Percentiles rank a stretch among this genome's conserved stretches.
Conservation (phyloP, 2,888 invertebrate genomes). For the Odontocolon sp. region DNA sequence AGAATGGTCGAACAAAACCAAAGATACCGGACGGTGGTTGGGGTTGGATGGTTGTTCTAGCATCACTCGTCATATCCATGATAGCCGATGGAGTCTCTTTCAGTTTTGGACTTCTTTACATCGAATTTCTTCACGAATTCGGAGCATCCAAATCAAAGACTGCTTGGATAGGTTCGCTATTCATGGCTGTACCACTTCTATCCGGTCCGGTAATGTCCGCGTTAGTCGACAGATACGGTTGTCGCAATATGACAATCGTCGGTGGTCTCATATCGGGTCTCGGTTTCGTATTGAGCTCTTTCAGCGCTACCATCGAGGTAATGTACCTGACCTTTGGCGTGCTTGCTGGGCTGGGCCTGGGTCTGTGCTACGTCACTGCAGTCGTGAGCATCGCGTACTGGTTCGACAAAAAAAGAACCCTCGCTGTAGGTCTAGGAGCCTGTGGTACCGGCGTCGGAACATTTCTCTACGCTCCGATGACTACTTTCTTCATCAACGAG, state of each 20-base stretch:
- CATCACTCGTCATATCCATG: constrained; percentile 92
- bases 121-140: constrained; percentile 91
- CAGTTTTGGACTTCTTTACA: constrained; percentile 94
- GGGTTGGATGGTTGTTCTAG: constrained; percentile 95
- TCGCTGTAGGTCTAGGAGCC: constrained; percentile 93
- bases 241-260: constrained; percentile 88
- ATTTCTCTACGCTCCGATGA: constrained; percentile 93
- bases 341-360: constrained; percentile 91
- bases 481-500: constrained; percentile 88
- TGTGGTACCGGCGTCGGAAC: constrained; percentile 96
- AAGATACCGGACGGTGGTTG: constrained; percentile 91
- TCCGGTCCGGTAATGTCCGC: constrained; percentile 93
- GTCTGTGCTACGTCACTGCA: constrained; percentile 93
- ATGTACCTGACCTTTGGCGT: constrained; percentile 94
- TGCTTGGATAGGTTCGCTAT: constrained; percentile 94
- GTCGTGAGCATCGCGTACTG: constrained; percentile 96
- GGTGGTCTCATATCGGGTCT: constrained; percentile 88
- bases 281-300: constrained; percentile 89
- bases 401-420: constrained; percentile 93
- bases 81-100: constrained; percentile 97
- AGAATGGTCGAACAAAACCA: constrained; percentile 79
- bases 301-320: constrained; percentile 88
- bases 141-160: constrained; percentile 91
- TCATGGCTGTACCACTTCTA: constrained; percentile 93
- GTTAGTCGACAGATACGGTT: constrained; percentile 93